Base-by-base conservation (phyloP, 1,140 invertebrate species). In the Listronotus oregonensis region DNA sequence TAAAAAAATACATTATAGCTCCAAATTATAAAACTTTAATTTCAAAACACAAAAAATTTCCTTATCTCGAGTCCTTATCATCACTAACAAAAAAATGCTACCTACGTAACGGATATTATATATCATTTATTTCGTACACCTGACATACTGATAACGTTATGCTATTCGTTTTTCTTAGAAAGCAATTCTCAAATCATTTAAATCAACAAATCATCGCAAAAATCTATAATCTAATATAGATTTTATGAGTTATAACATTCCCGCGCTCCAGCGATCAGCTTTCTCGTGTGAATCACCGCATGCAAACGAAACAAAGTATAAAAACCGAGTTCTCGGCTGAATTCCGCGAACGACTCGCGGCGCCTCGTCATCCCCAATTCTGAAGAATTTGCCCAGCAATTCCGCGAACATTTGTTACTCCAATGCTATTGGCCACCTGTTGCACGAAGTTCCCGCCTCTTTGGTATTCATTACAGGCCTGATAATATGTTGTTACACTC, bases 281-380 rank as follows among this genome's bases (percentile, higher is more conserved):
- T 47, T 47, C 44, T 47, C 6, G 44, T 47, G 15, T 47, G 15
- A 17, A 15, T 47, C 15, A 21, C 44, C 21, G 15, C 15, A 17
- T 47, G 21, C 44, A 18, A 17, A 14, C 21, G 11, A 14, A 44
- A 44, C 42, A 18, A 44, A 44, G 17, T 14, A 2, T 10, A 40
- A 12, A 40, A 27, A 27, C 14, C 14, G 43, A 46, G 14, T 46
- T 9, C n/a, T 9, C 14, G 14, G 8, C n/a, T 2, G 18, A 17
- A 17, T 46, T 17, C 17, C n/a, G n/a, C 47, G 47, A 32, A 27
- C 5, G 1, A 1, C 11, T 8, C 11, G 6, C 9, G 14, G 17
- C 31, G 60, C 40, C 44, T 39, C 54, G 54, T 64, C 62, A 56
- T 64, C 46, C 52, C 62, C 52, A 49, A 64, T 64, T 64, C 46